Evolutionary conservation across 2,113 vertebrate species (phyloP), one percentile per base, ranked within the genome.

Genomic region (Tupaia tana): DNA sequence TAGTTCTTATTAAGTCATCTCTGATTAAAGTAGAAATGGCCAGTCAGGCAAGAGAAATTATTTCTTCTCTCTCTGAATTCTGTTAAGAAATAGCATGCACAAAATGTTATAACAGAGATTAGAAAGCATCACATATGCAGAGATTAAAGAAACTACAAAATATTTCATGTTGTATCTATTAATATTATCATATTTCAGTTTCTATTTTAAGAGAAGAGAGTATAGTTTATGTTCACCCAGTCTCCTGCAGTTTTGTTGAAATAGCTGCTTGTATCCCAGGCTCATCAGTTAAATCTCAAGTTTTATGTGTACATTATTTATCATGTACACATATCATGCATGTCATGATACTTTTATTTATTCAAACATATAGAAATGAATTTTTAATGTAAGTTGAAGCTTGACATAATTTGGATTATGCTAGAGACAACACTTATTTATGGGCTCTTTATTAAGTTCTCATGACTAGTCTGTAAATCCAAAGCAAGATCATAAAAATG

Each of bases 401-500:
- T 89, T 14, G 77, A 77, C 16, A 82, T 66, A 86, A 3, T 13
- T 29, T 52, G 86, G 74, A 63, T 89, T 19, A 16, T 75, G 25
- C 52, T 75, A 20, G 78, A 78, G 25, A 80, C 6, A 24, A 19
- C 52, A 25, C 9, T 92, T 90, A 91, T 91, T 95, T 91, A 94
- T 75, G 74, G 92, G 16, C 7, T 81, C 27, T 89, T 73, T 43
- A 91, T 93, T 77, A 89, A 77, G 19, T 89, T 86, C 70, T 89
- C 86, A 24, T 54, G 74, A 69, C 61, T 86, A 92, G 56, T 52
- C 86, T n/a, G 43, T 8, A 67, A 69, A 56, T 95, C 89, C 89
- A 94, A 90, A 77, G 56, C 69, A 69, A 86, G 91, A 71, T 56
- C 70, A 29, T 94, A 84, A 94, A 84, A 58, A 66, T 70, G 80